Evolutionary conservation across 2,113 vertebrate genomes (phyloP).

Genomic region (Siniperca chuatsi): DNA sequence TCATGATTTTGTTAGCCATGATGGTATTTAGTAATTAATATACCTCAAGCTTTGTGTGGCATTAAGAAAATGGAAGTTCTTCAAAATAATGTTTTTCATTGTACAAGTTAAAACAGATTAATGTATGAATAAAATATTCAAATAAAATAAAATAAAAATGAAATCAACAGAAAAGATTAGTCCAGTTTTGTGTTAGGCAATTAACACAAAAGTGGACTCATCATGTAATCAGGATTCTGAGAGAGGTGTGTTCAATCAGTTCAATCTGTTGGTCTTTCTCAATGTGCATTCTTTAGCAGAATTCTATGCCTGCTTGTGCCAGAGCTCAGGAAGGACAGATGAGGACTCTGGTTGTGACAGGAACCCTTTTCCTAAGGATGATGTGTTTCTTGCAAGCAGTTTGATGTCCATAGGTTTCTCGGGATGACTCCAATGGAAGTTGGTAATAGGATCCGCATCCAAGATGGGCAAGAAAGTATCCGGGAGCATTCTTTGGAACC

Average conservation of each 20-base stretch:
- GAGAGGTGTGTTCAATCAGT: neutral
- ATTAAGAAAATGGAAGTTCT: conserved; percentile 29
- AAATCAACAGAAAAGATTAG: neutral
- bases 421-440: neutral
- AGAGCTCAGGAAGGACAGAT: neutral
- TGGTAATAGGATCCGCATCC: neutral
- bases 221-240: neutral
- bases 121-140: conserved; percentile 4
- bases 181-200: neutral
- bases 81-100: neutral
- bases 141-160: neutral
- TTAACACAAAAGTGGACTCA: neutral
- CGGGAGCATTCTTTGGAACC: neutral
- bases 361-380: neutral
- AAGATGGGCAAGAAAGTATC: neutral
- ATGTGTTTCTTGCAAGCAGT: neutral
- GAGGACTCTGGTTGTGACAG: neutral
- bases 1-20: conserved; percentile 16
- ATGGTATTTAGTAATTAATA: conserved; percentile 20
- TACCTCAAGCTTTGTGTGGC: conserved; percentile 26
- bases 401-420: neutral
- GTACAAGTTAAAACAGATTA: neutral
- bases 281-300: neutral
- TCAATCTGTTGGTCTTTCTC: neutral
- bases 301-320: neutral